phyloP scores from a whole-genome alignment of 2,888 invertebrate genomes.

The Rutpela maculata region DNA sequence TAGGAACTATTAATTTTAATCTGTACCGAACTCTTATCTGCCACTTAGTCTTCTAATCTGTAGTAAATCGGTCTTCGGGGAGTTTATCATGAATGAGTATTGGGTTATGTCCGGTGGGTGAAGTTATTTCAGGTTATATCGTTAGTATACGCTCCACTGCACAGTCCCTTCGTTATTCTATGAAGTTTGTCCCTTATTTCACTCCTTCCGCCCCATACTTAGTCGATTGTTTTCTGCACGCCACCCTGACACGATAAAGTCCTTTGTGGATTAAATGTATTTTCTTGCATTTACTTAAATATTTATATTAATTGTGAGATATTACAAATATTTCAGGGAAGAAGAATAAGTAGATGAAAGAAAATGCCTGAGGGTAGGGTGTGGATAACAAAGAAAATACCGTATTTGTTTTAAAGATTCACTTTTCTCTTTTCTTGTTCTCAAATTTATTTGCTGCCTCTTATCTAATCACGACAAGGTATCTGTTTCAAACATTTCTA shows the following conservation, averaged over 20 bases:
- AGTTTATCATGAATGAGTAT: slow-evolving; percentile 65
- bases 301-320: slow-evolving; percentile 34
- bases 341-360: background rate
- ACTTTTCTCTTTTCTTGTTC: background rate
- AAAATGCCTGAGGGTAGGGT: slow-evolving; percentile 1
- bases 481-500: background rate
- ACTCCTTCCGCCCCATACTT: background rate
- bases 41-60: slow-evolving; percentile 53
- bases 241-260: slow-evolving; percentile 24
- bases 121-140: slow-evolving; percentile 66
- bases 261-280: slow-evolving; percentile 32
- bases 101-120: slow-evolving; percentile 66
- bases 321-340: slow-evolving; percentile 13
- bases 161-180: slow-evolving; percentile 15
- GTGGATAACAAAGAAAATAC: background rate
- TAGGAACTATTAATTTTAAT: slow-evolving; percentile 24
- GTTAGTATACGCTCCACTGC: slow-evolving; percentile 54
- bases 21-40: slow-evolving; percentile 10
- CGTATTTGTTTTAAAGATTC: background rate
- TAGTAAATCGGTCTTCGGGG: slow-evolving; percentile 65
- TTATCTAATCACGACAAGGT: background rate
- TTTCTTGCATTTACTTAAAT: slow-evolving; percentile 36
- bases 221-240: slow-evolving; percentile 38
- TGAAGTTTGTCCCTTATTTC: slow-evolving; percentile 25
- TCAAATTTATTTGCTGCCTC: background rate